phyloP scores from a whole-genome alignment of 2,113 vertebrate genomes.

The Pungitius pungitius region DNA sequence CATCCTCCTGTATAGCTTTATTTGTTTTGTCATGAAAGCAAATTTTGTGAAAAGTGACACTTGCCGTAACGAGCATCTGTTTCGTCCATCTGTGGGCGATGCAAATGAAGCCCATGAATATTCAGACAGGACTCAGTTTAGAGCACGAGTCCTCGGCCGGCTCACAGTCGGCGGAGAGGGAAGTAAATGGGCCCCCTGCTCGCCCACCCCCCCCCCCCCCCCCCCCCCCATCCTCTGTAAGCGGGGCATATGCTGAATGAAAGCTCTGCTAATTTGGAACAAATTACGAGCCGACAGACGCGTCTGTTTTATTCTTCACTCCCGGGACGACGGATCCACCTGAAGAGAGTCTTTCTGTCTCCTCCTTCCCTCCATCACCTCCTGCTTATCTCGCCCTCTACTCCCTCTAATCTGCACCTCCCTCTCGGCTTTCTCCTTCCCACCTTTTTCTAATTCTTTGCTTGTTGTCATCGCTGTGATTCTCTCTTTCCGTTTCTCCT shows the following conservation, averaged over 20 bases:
- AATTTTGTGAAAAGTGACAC: constrained; percentile 77
- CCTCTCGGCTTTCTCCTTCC: not conserved
- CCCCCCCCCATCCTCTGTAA: constrained; percentile 48
- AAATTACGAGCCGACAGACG: constrained; percentile 67
- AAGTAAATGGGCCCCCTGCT: no score
- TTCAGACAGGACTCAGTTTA: constrained; percentile 72
- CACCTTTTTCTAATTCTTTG: constrained; percentile 12
- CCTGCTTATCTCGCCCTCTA: constrained; percentile 4
- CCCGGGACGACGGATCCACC: constrained; percentile 49
- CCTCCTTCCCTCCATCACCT: constrained; percentile 15
- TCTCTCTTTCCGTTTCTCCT: constrained; percentile 7
- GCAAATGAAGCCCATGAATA: constrained; percentile 84
- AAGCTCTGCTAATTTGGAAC: constrained; percentile 77
- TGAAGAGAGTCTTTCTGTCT: constrained; percentile 28
- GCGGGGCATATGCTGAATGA: constrained; percentile 72
- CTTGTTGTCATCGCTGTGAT: constrained; percentile 42
- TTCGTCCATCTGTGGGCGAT: constrained; percentile 78
- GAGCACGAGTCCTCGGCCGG: constrained; percentile 75
- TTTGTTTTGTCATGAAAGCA: constrained; percentile 83
- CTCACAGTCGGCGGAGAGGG: constrained; percentile 71
- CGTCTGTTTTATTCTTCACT: constrained; percentile 46
- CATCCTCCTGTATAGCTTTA: constrained; percentile 77
- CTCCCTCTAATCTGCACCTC: not conserved
- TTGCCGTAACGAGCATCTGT: constrained; percentile 79
- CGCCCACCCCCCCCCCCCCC: constrained; percentile 39